A percentile compares a stretch with the other conserved stretches of the same genome.
Evolutionary conservation across 2,888 invertebrate genomes (phyloP).

Genomic region (Lymantria monacha): DNA sequence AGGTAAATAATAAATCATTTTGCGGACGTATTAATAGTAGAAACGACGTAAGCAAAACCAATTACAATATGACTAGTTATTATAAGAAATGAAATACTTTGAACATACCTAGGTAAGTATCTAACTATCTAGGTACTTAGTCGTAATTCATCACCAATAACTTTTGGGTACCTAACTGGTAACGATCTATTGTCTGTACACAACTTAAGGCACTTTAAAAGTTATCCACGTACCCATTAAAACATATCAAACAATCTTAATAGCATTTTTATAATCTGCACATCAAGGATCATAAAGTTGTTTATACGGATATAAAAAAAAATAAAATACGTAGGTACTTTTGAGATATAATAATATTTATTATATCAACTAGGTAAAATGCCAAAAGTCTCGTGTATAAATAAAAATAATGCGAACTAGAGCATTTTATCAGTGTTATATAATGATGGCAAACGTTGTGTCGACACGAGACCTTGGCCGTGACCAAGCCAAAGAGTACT

Average conservation of each 20-base stretch:
- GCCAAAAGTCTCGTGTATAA: slow-evolving; percentile 26
- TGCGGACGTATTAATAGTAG: no score
- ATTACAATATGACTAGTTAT: no score
- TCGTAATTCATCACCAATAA: slow-evolving; percentile 18
- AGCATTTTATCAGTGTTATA: slow-evolving; percentile 61
- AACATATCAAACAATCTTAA: slow-evolving; percentile 1
- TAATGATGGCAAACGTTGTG: slow-evolving; percentile 58
- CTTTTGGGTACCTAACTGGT: slow-evolving; percentile 20
- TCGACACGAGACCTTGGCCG: slow-evolving; percentile 74
- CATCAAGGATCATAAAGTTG: neutral
- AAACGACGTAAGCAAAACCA: no score
- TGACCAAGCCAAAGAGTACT: slow-evolving; percentile 62
- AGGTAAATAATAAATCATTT: no score
- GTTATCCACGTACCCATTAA: slow-evolving; percentile 9
- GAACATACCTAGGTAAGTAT: no score
- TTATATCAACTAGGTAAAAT: slow-evolving; percentile 4
- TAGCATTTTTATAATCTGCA: neutral
- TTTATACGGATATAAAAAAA: neutral
- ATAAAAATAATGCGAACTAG: slow-evolving; percentile 39
- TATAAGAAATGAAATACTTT: no score
- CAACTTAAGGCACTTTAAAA: slow-evolving; percentile 25
- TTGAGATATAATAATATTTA: neutral
- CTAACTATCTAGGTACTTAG: slow-evolving; percentile 4
- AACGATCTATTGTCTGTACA: slow-evolving; percentile 45
- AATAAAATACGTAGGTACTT: neutral